Evolutionary conservation across 2,888 invertebrate genomes (phyloP), one percentile per base, ranked within the genome.

Genomic region (Limnephilus lunatus): DNA sequence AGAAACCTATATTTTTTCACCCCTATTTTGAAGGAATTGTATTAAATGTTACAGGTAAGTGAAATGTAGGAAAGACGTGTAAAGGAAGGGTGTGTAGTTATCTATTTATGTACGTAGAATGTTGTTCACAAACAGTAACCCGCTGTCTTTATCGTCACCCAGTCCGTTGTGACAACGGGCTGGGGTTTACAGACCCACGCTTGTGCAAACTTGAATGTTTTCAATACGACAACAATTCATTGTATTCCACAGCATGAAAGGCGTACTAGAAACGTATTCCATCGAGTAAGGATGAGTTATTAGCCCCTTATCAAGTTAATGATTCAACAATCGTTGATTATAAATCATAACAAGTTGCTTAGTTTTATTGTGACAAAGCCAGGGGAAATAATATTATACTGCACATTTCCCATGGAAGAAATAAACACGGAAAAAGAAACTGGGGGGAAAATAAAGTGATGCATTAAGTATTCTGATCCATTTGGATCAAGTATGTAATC

Each of bases 1-100:
- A 83, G 25, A 90, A 39, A 89, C 89, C 91, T 91, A 91, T 91
- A 91, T 91, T 91, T 91, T 91, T 91, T 91, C 91, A 91, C 91
- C 91, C 88, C 88, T 89, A 25, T 91, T 85, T 88, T 88, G 91
- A 91, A 82, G 91, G 88, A 91, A 91, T 91, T 91, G 91, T 91
- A 53, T 82, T 89, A 89, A 89, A 80, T 25, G 32, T 89, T 89
- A 89, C 88, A 89, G 88, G 35, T 89, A 89, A 89, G 88, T 68
- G 68, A 88, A 88, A 88, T 81, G 31, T 80, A 80, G 68, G 35
- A 86, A 86, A 44, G 86, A 86, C 30, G 30, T 32, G 82, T 82
- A 32, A 32, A 48, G n/a, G 53, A 86, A 48, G 30, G 86, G 86
- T 86, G 86, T 48, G 44, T 35, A 86, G 86, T 48, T 86, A 44